Evolutionary conservation across 2,113 vertebrate species (phyloP).

Genomic region (Xiphophorus couchianus): DNA sequence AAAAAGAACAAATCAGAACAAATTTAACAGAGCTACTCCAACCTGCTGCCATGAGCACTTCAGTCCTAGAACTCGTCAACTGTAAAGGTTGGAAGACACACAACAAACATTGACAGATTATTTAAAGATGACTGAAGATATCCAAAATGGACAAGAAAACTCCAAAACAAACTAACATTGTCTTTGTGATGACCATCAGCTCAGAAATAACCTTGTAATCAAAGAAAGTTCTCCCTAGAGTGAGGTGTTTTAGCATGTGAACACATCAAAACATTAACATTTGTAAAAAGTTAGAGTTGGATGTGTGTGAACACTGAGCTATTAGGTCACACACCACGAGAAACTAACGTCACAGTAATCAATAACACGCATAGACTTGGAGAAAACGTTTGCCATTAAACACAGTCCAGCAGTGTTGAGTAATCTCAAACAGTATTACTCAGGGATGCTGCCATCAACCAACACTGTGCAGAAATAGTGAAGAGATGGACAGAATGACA

Average conservation of each 20-base stretch:
- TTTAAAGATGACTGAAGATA: neutral
- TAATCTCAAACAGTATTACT: neutral
- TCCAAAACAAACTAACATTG: neutral
- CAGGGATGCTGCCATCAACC: neutral
- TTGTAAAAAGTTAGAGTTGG: neutral
- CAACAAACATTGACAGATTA: too few relatives aligned
- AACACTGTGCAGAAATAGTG: neutral
- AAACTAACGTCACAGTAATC: neutral
- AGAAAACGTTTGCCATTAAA: constrained; percentile 1
- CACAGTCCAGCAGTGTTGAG: neutral
- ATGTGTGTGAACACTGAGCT: neutral
- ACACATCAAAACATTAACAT: neutral
- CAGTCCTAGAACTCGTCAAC: neutral
- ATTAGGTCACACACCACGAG: neutral
- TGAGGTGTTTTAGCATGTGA: neutral
- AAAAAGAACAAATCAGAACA: too few relatives aligned
- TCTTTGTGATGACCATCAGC: neutral
- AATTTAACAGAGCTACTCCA: too few relatives aligned
- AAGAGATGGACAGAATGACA: neutral
- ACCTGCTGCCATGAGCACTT: too few relatives aligned
- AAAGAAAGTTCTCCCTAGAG: neutral
- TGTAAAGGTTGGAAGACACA: neutral
- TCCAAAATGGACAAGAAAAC: neutral
- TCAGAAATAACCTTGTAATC: neutral
- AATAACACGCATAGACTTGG: neutral